phyloP scores from a whole-genome alignment of 2,888 invertebrate species.

The Pasiphila rectangulata region DNA sequence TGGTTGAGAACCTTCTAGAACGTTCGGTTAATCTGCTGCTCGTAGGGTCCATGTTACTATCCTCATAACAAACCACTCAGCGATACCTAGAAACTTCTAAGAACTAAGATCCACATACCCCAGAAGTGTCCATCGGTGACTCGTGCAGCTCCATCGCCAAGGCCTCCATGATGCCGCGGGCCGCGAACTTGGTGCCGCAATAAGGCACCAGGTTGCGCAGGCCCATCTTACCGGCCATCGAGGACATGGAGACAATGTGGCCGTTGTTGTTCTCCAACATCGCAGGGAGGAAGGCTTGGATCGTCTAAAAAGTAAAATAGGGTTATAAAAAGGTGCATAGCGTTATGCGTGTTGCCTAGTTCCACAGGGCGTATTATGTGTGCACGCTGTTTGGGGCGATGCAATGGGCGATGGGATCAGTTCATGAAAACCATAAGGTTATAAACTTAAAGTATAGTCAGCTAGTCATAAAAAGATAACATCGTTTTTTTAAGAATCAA shows the following conservation, averaged over 20 bases:
- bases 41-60: too few relatives aligned
- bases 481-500: too few relatives aligned
- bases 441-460: too few relatives aligned
- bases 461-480: too few relatives aligned
- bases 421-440: too few relatives aligned
- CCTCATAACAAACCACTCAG: too few relatives aligned
- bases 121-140: constrained; percentile 59
- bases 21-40: too few relatives aligned
- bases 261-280: constrained; percentile 87
- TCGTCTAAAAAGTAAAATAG: constrained; percentile 62
- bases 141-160: constrained; percentile 86
- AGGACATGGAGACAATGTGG: constrained; percentile 87
- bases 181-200: constrained; percentile 90
- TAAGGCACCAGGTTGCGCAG: constrained; percentile 88
- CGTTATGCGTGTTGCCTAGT: too few relatives aligned
- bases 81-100: background rate
- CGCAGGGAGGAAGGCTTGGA: constrained; percentile 87
- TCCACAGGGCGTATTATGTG: too few relatives aligned
- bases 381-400: too few relatives aligned
- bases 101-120: constrained; percentile 41
- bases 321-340: background rate
- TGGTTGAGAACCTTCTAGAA: too few relatives aligned
- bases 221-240: constrained; percentile 87
- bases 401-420: too few relatives aligned
- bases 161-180: constrained; percentile 91